phyloP scores from a whole-genome alignment of 2,888 invertebrate genomes.

The Matsumyia berberina region DNA sequence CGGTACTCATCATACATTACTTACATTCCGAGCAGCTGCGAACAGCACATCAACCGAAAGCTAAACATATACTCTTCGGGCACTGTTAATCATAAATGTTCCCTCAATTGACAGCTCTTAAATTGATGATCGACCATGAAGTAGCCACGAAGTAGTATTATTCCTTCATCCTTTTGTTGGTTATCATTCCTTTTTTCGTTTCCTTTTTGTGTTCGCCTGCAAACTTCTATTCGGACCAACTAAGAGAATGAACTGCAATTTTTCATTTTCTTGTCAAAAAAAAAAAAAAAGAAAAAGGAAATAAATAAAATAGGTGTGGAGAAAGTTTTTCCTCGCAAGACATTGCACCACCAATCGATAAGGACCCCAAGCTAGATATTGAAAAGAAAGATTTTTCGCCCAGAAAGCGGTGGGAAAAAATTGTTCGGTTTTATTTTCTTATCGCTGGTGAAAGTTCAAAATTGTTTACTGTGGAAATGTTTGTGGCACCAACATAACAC shows the following conservation, averaged over 20 bases:
- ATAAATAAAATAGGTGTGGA: constrained; percentile 74
- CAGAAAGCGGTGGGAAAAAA: constrained; percentile 17
- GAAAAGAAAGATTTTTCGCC: constrained; percentile 33
- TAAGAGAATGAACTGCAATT: constrained; percentile 74
- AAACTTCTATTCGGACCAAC: constrained; percentile 56
- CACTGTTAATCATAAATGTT: constrained; percentile 74
- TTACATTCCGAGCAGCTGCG: constrained; percentile 40
- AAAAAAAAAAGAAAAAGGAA: constrained; percentile 65
- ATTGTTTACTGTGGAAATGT: constrained; percentile 57
- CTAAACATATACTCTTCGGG: constrained; percentile 21
- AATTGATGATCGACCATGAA: constrained; percentile 75
- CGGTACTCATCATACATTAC: constrained; percentile 13
- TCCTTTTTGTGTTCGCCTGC: neutral
- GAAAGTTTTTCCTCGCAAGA: constrained; percentile 66
- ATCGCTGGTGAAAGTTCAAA: constrained; percentile 53
- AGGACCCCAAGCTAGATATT: constrained; percentile 34
- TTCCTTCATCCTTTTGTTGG: constrained; percentile 64
- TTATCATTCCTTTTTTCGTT: constrained; percentile 50
- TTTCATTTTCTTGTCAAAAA: constrained; percentile 76
- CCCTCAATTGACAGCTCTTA: constrained; percentile 74
- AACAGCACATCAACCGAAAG: constrained; percentile 31
- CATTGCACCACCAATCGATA: constrained; percentile 69
- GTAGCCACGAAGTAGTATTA: constrained; percentile 73
- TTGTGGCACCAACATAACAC: constrained; percentile 48
- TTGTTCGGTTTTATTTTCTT: neutral